These are phyloP conservation scores for Leptinotarsa undecemlineata DNA, from an alignment of 1,140 invertebrate genomes.

Conservation along the genomic window DNA sequence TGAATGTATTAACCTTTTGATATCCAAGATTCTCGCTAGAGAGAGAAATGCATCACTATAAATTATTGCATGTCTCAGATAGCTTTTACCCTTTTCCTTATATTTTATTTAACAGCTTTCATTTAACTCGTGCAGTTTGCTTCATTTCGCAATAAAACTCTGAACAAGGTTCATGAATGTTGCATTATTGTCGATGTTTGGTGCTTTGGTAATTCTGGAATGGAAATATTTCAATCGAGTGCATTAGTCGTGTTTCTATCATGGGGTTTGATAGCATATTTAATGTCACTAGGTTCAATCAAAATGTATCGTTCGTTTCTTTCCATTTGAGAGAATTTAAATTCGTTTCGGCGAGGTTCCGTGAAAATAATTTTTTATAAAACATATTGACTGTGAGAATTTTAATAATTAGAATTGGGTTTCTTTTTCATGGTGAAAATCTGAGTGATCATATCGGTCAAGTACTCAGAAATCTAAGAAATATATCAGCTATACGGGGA, in stretches of 20 bases:
- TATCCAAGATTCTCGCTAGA: not conserved
- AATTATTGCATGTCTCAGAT: constrained; percentile 12
- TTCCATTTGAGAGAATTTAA: no score
- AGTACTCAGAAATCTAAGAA: no score
- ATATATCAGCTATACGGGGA: no score
- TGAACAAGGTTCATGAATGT: constrained; percentile 2
- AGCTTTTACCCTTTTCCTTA: constrained; percentile 27
- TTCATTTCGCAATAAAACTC: constrained; percentile 20
- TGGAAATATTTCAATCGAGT: not conserved
- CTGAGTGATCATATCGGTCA: no score
- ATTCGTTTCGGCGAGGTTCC: no score
- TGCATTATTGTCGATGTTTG: not conserved
- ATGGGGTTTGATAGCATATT: not conserved
- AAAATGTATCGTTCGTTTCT: not conserved
- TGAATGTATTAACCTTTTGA: constrained; percentile 23
- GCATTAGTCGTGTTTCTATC: not conserved
- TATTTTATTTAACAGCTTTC: constrained; percentile 27
- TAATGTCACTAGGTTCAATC: not conserved
- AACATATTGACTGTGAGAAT: no score
- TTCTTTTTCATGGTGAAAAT: no score
- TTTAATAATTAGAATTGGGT: no score
- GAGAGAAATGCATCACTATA: constrained; percentile 19
- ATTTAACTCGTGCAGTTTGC: constrained; percentile 10
- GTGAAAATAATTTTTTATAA: no score
- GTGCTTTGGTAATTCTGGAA: constrained; percentile 3